Evolutionary conservation across 1,140 invertebrate species (phyloP).

Genomic region (Drosophila murphyi): DNA sequence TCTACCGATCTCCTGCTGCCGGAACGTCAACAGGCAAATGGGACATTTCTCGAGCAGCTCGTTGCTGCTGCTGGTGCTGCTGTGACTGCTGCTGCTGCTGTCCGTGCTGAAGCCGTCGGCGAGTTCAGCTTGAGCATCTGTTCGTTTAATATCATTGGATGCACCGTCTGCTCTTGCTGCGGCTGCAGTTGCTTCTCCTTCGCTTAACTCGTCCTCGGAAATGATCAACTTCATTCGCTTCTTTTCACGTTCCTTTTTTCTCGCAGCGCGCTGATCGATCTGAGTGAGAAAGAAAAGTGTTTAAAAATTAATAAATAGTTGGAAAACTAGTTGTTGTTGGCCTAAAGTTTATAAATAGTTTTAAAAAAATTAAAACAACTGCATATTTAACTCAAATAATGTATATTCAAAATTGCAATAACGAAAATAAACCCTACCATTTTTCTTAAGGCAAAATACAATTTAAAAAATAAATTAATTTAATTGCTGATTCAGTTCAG

Average conservation of each 20-base stretch:
- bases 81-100: conserved; percentile 85
- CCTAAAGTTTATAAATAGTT: too few species aligned
- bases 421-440: too few species aligned
- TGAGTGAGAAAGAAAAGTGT: conserved; percentile 38
- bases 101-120: conserved; percentile 86
- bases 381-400: too few species aligned
- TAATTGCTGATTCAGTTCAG: too few species aligned
- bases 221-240: conserved; percentile 17
- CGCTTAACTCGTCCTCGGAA: conserved; percentile 48
- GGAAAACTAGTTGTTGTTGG: too few species aligned
- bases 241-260: conserved; percentile 15
- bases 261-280: conserved; percentile 33
- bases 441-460: too few species aligned
- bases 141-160: conserved; percentile 5
- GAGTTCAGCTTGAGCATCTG: conserved; percentile 15
- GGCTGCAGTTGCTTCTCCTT: neutral
- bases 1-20: conserved; percentile 91
- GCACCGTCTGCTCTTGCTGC: neutral
- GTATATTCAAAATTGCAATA: too few species aligned
- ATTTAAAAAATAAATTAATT: too few species aligned
- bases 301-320: neutral
- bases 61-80: conserved; percentile 86
- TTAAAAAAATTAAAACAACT: too few species aligned
- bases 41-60: conserved; percentile 93
- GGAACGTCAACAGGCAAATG: conserved; percentile 91